These are phyloP conservation scores for Aphodius sticticus DNA, from an alignment of 2,888 invertebrate genomes.

Conservation along the genomic window DNA sequence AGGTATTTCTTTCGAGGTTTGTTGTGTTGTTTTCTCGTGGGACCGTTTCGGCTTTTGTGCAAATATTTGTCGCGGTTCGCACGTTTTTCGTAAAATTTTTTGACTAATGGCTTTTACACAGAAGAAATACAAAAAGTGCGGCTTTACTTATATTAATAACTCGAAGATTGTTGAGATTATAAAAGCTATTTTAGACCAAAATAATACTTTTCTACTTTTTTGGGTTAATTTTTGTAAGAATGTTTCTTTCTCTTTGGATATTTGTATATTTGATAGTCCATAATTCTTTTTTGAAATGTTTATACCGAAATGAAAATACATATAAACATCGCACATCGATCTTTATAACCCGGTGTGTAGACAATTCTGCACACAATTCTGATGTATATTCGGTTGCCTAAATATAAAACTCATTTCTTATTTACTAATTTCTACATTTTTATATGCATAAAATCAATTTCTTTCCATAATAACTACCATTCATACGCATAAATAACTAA, in stretches of 20 bases:
- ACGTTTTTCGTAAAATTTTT: background rate
- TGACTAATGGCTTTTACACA: background rate
- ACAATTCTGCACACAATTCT: background rate
- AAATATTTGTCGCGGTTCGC: background rate
- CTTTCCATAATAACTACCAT: background rate
- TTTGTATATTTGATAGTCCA: too few relatives aligned
- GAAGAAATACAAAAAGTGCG: background rate
- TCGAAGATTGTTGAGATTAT: too few relatives aligned
- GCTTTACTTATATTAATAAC: background rate
- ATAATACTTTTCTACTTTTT: too few relatives aligned
- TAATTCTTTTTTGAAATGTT: too few relatives aligned
- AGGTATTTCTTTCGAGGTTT: background rate
- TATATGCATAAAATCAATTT: background rate
- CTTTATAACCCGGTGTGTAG: too few relatives aligned
- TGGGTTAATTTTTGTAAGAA: too few relatives aligned
- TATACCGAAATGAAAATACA: too few relatives aligned
- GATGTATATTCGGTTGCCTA: background rate
- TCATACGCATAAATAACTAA: background rate
- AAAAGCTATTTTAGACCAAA: too few relatives aligned
- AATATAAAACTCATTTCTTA: background rate
- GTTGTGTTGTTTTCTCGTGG: background rate
- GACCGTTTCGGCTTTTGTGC: background rate
- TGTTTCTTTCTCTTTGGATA: too few relatives aligned
- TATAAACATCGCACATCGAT: too few relatives aligned
- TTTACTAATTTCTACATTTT: background rate